These are phyloP conservation scores for Neogale vison DNA, from an alignment of 2,113 vertebrate genomes.

Conservation along the genomic window DNA sequence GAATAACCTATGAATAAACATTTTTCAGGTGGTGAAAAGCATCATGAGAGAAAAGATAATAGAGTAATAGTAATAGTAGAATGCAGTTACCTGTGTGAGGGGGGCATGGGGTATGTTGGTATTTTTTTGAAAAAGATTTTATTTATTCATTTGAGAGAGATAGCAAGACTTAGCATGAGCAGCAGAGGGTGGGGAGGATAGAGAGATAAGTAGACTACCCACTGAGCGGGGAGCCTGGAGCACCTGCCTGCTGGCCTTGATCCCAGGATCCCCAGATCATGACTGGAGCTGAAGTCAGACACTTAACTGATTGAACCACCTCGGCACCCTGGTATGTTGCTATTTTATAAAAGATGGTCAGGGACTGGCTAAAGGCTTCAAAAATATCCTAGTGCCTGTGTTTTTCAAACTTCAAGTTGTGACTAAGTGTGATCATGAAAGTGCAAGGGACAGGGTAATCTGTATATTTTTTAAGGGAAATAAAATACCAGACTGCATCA, in stretches of 20 bases:
- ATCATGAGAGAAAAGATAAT: not conserved
- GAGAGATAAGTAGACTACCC: not conserved
- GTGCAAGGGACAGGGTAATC: not conserved
- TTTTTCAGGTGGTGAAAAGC: not conserved
- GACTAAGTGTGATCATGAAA: not conserved
- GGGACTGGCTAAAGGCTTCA: not conserved
- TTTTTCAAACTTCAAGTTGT: conserved; percentile 41
- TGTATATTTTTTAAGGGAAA: conserved; percentile 8
- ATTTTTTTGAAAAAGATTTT: conserved; percentile 6
- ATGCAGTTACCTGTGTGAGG: not conserved
- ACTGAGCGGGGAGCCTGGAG: not conserved
- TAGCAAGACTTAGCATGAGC: not conserved
- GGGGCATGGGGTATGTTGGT: not conserved
- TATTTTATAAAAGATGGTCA: conserved; percentile 3
- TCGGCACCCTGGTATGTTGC: not conserved
- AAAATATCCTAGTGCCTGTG: not conserved
- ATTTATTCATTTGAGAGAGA: not conserved
- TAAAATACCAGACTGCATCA: not conserved
- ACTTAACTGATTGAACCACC: not conserved
- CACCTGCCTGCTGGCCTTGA: not conserved
- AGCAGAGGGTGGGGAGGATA: not conserved
- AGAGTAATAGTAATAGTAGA: not conserved
- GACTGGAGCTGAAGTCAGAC: not conserved
- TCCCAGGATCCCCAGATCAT: not conserved
- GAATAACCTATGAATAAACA: not conserved